phyloP scores from a whole-genome alignment of 53 echinoderm and acorn worm species.

The Henricia sp. region DNA sequence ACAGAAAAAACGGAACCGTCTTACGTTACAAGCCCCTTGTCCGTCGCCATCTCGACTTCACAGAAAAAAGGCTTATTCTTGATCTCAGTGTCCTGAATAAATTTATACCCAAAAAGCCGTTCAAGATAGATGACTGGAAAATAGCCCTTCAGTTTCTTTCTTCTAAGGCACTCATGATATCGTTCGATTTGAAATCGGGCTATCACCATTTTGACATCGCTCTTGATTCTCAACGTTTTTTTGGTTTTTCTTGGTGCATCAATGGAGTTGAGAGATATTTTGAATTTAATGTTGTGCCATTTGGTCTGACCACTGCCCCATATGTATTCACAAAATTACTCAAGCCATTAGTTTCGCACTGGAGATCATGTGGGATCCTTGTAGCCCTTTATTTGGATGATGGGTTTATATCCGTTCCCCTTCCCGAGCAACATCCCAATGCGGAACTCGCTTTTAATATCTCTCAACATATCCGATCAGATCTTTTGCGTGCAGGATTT shows the following conservation, averaged over 20 bases:
- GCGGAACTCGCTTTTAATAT: background rate
- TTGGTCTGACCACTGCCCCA: constrained; percentile 23
- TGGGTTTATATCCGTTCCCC: constrained; percentile 3
- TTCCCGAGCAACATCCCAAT: background rate
- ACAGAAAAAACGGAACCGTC: background rate
- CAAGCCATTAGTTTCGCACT: constrained; percentile 29
- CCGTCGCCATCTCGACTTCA: background rate
- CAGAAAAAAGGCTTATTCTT: constrained; percentile 24
- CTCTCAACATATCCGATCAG: background rate
- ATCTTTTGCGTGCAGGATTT: constrained; percentile 14
- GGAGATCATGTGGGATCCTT: constrained; percentile 26
- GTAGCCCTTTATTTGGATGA: constrained; percentile 33
- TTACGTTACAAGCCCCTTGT: background rate
- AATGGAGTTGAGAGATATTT: constrained; percentile 2
- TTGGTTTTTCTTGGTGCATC: constrained; percentile 8
- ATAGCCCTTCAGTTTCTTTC: constrained; percentile 3
- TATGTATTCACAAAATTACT: constrained; percentile 30
- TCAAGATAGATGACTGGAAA: constrained; percentile 29
- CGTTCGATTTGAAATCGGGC: constrained; percentile 18
- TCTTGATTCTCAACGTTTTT: background rate
- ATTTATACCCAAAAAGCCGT: background rate
- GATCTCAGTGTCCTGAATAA: constrained; percentile 10
- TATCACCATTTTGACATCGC: constrained; percentile 18
- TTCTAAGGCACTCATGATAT: background rate
- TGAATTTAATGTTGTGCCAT: constrained; percentile 18